Evolutionary conservation across 1,140 invertebrate species (phyloP), one percentile per base, ranked within the genome.

Genomic region (Coenobita brevimanus): DNA sequence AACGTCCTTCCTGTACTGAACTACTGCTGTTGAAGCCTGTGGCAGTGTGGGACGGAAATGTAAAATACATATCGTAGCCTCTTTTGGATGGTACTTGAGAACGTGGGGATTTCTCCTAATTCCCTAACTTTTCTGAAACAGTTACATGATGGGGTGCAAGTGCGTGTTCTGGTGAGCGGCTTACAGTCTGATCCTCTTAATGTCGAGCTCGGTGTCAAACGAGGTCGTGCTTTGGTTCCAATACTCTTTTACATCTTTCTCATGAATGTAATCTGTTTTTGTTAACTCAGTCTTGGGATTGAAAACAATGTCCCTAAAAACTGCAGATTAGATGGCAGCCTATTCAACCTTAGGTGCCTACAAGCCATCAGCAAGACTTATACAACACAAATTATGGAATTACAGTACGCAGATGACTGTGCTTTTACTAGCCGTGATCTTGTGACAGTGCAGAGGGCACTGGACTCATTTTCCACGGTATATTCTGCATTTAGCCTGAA

Each of bases 201-300:
- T 6, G 75, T 46, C 46, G 27, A 33, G 2, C 17, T 78, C n/a
- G 75, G 75, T 46, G 75, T 78, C 13, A 78, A 46, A 46, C 75
- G 54, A 46, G 75, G 75, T 4, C 54, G 75, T 79, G 75, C 54
- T 0, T 27, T 24, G 15, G 75, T 46, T 13, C 75, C 41, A 17
- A 50, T 24, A 21, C 1, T 79, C 38, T 50, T 79, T 8, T 2
- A 46, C 75, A 50, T 50, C 3, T 50, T 21, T 15, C 0, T 79
- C 6, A 4, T 41, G n/a, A 38, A 1, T 15, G 71, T 75, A 38
- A 41, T n/a, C 13, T 17, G 6, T 10, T 38, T 75, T n/a, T 75
- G 4, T 15, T 38, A 75, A 33, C n/a, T 33, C 41, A 33, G 27
- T 21, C 17, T 30, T 36, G 71, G 30, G 10, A 24, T 21, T n/a